Conservation (phyloP, 1,140 invertebrate species). For the Arion vulgaris region DNA sequence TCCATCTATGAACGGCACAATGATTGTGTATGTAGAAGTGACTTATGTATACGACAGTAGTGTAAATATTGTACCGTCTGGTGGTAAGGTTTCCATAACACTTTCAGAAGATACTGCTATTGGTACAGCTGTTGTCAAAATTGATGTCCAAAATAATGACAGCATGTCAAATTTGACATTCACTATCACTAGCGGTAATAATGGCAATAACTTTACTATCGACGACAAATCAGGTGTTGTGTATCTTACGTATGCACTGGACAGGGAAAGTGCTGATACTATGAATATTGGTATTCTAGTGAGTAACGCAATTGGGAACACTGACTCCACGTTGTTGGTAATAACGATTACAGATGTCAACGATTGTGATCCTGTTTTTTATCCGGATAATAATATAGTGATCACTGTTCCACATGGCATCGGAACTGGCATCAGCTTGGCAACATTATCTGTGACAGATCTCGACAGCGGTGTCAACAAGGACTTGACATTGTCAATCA, state of each 20-base stretch:
- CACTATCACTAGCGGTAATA: constrained; percentile 25
- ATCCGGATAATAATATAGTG: constrained; percentile 15
- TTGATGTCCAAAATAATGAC: constrained; percentile 11
- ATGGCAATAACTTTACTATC: constrained; percentile 2
- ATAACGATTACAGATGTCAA: constrained; percentile 34
- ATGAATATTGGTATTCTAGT: not conserved
- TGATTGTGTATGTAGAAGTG: constrained; percentile 22
- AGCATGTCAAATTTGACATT: constrained; percentile 27
- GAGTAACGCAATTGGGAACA: not conserved
- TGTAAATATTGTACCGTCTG: not conserved
- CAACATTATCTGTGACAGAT: constrained; percentile 81
- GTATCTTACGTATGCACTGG: constrained; percentile 20
- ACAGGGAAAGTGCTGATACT: not conserved
- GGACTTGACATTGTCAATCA: constrained; percentile 80
- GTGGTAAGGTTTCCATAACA: not conserved
- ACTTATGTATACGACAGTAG: not conserved
- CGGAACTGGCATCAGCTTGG: constrained; percentile 84
- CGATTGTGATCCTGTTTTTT: constrained; percentile 33
- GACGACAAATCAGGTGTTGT: constrained; percentile 24
- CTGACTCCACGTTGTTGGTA: not conserved
- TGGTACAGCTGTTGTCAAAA: not conserved
- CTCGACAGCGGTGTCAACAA: constrained; percentile 57
- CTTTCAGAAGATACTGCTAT: not conserved
- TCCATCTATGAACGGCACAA: constrained; percentile 2
- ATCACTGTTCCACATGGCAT: constrained; percentile 83